phyloP scores from a whole-genome alignment of 1,140 invertebrate genomes.

The Drosophila lacteicornis region DNA sequence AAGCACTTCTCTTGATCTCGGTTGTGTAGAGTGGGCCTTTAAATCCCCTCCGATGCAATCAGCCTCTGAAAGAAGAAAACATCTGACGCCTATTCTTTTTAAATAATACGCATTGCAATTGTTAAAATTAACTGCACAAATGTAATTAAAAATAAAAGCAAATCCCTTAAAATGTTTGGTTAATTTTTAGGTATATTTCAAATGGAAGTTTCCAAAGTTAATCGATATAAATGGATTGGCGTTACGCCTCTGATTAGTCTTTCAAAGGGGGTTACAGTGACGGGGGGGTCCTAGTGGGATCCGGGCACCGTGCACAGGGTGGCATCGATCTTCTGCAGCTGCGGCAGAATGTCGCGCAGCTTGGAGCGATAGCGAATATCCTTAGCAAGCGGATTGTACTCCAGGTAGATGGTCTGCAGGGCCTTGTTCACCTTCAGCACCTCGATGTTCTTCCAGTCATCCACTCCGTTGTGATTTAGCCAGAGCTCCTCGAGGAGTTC shows the following conservation, averaged over 20 bases:
- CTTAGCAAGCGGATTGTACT: slow-evolving; percentile 94
- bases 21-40: no score
- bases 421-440: slow-evolving; percentile 90
- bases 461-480: slow-evolving; percentile 97
- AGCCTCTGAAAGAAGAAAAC: no score
- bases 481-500: slow-evolving; percentile 95
- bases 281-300: slow-evolving; percentile 67
- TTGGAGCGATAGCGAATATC: slow-evolving; percentile 96
- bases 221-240: slow-evolving; percentile 25
- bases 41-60: no score
- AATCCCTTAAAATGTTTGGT: background rate
- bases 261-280: slow-evolving; percentile 13
- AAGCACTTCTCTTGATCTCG: no score
- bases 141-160: no score
- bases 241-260: slow-evolving; percentile 37
- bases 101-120: no score
- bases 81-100: no score
- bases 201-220: slow-evolving; percentile 30
- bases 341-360: slow-evolving; percentile 94
- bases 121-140: no score
- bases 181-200: slow-evolving; percentile 33
- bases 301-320: slow-evolving; percentile 89
- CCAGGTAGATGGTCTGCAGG: slow-evolving; percentile 96
- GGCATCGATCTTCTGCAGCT: slow-evolving; percentile 97
- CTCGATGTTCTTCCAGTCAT: slow-evolving; percentile 94